Evolutionary conservation across 2,797 vertebrate species (phyloP), one percentile per base, ranked within the genome.

Genomic region (Leptatherina wallacei): DNA sequence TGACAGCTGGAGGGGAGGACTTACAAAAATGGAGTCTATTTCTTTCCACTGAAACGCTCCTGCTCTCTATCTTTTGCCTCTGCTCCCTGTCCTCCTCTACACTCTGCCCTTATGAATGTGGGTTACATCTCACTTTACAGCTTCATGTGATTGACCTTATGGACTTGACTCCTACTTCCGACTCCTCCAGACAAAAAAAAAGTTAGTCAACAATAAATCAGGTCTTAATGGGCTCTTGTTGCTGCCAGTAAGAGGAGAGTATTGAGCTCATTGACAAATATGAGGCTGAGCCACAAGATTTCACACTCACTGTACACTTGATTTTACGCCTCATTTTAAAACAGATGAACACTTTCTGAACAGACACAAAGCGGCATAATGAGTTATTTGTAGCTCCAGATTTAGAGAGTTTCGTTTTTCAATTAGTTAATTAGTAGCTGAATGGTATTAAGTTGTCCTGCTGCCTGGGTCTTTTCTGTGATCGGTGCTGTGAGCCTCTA

Each of bases 1-100:
- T 92, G 94, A 94, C 95, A 95, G 95, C 94, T 95, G 94, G 93
- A 90, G 91, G 90, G 88, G 92, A 89, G 88, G 91, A 89, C 87
- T 84, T 36, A 83, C 75, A 82, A 89, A 94, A 91, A 93, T 87
- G 90, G 89, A 94, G 90, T 94, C 89, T 73, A 90, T 92, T 92
- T 89, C 92, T 93, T 93, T 93, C 81, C 85, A 86, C 85, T 89
- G 85, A 88, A 88, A 64, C 85, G 78, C 61, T 64, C 44, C 22
- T 5, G 20, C 79, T 84, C 85, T 85, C 35, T 82, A 76, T 87
- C 63, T 81, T 78, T 74, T 47, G 72, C 65, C 68, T 86, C 80
- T 64, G 75, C 62, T 24, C 55, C 74, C 54, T 72, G 75, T 74
- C 80, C 6, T 42, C 71, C 77, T 69, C 55, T 42, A 0, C 69